Evolutionary conservation across 2,113 vertebrate species (phyloP).

Genomic region (Rhipidura dahli): DNA sequence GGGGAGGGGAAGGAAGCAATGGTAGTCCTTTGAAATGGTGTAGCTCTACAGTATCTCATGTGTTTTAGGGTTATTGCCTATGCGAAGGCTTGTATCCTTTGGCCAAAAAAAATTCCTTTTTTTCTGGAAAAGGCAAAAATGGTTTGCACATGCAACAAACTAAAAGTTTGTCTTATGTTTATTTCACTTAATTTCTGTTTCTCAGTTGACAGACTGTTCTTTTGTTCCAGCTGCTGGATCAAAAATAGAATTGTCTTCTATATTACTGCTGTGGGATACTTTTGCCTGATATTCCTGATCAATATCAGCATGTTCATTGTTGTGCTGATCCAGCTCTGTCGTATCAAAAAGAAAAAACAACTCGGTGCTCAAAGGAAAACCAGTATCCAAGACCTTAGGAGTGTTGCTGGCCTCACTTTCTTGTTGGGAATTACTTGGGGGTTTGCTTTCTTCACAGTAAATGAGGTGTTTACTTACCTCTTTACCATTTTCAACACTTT

Average conservation of each 20-base stretch:
- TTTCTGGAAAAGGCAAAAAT: neutral
- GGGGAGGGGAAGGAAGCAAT: neutral
- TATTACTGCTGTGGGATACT: slow-evolving; percentile 90
- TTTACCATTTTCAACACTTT: slow-evolving; percentile 93
- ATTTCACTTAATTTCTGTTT: neutral
- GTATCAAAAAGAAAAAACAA: slow-evolving; percentile 93
- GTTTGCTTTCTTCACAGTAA: slow-evolving; percentile 90
- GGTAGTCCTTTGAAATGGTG: neutral
- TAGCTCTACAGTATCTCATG: neutral
- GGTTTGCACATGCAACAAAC: neutral
- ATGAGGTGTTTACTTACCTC: slow-evolving; percentile 87
- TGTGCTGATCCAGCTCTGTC: slow-evolving; percentile 89
- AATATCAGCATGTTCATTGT: slow-evolving; percentile 91
- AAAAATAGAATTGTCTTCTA: slow-evolving; percentile 84
- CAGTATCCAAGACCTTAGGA: slow-evolving; percentile 84
- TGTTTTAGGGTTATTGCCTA: neutral
- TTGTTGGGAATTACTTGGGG: slow-evolving; percentile 97
- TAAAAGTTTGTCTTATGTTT: neutral
- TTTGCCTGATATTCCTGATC: slow-evolving; percentile 83
- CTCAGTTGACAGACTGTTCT: neutral
- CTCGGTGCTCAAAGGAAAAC: slow-evolving; percentile 85
- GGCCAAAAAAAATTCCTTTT: neutral
- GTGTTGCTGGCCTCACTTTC: slow-evolving; percentile 84
- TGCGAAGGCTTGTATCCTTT: neutral
- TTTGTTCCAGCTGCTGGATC: slow-evolving; percentile 89